Evolutionary conservation across 2,797 vertebrate genomes (phyloP).

Genomic region (Phylloscopus collybita): DNA sequence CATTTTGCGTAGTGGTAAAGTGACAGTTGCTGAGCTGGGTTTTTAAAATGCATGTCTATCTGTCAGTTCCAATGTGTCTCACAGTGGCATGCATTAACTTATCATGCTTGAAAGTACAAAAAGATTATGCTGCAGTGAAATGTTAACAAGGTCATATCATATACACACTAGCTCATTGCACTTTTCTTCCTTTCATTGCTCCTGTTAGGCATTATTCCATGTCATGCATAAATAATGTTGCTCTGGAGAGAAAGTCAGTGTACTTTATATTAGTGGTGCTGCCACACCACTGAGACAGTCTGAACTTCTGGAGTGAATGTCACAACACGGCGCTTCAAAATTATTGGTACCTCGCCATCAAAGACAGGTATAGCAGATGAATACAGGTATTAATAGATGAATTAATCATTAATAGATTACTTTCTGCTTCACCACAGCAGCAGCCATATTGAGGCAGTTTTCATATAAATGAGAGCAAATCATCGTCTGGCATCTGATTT

Average conservation of each 20-base stretch:
- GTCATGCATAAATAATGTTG: constrained; percentile 64
- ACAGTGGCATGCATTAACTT: constrained; percentile 35
- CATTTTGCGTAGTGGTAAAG: not conserved
- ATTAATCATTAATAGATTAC: constrained; percentile 34
- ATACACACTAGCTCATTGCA: constrained; percentile 42
- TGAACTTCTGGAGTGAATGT: constrained; percentile 53
- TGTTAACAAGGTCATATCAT: constrained; percentile 68
- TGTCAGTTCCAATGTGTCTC: constrained; percentile 30
- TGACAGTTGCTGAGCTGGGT: constrained; percentile 21
- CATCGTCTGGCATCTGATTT: constrained; percentile 28
- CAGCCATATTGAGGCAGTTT: constrained; percentile 47
- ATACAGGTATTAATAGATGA: not conserved
- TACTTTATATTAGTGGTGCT: constrained; percentile 17
- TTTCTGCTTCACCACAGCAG: constrained; percentile 17
- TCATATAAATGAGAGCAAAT: constrained; percentile 40
- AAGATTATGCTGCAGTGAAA: constrained; percentile 43
- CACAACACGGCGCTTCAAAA: constrained; percentile 44
- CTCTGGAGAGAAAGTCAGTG: constrained; percentile 25
- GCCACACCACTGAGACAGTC: not conserved
- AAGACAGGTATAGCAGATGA: not conserved
- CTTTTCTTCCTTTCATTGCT: constrained; percentile 60
- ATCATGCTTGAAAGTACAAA: constrained; percentile 47
- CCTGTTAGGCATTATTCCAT: constrained; percentile 50
- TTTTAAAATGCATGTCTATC: constrained; percentile 46
- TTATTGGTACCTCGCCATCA: constrained; percentile 35